Base-by-base conservation (phyloP, 2,888 invertebrate species). In the Ichneumon xanthorius region DNA sequence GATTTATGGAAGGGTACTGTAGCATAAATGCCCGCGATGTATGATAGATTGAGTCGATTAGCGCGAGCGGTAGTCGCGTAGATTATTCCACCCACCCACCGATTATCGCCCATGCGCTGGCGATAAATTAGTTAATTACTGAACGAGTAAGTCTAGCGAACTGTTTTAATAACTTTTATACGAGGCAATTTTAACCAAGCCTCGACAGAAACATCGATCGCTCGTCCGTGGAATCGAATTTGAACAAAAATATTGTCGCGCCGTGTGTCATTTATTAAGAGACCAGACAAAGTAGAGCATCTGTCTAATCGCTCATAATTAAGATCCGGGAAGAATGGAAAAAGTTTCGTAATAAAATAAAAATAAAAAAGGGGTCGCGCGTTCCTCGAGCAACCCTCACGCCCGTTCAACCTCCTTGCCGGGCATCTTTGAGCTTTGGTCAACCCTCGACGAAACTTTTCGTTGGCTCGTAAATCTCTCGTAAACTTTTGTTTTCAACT, bases 261-360 rank as follows among this genome's bases (percentile, higher is more conserved):
- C 45, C 33, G 61, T 63, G 45, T 7, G 33, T 50, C 6, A 50
- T 40, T 79, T 61, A 80, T 80, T 84, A 48, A 70, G 76, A 37
- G 63, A 70, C 26, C 53, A 30, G 70, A 67, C 45, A 48, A 37
- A n/a, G 55, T 67, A 11, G 75, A 53, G 53, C 33, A 33, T 16
- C 76, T 71, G 61, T 7, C 48, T 48, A 45, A 80, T 80, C 71
- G 58, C 76, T 76, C 76, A 72, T 76, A 84, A 84, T 80, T 58
- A 76, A 53, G 22, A 22, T 40, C 48, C 37, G 71, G 19, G 58
- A 4, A 79, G 40, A 7, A 0, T 2, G 63, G 53, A n/a, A 19
- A 58, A 73, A 73, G 55, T 71, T 72, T 76, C 53, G 48, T 7
- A 19, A 67, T 58, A 33, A 53, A 50, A 68, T 55, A 58, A 72